Conservation (phyloP, 2,113 vertebrate genomes). For the Mirza zaza region DNA sequence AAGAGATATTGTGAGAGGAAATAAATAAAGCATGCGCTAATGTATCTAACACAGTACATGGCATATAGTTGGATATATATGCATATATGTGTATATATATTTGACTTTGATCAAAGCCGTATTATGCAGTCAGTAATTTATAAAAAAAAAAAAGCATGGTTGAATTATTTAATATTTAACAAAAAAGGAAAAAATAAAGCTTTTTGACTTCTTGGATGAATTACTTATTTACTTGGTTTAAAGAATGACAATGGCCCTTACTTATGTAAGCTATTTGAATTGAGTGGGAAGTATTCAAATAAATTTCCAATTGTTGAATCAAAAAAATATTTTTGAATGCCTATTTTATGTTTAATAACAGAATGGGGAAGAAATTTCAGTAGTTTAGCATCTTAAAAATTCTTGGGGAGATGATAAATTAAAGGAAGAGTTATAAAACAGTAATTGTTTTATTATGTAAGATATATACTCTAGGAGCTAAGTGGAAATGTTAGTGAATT, state of each 20-base stretch:
- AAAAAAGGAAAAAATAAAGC: background rate
- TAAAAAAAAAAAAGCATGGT: background rate
- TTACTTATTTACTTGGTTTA: background rate
- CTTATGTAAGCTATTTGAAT: background rate
- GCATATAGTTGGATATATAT: background rate
- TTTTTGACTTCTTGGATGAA: background rate
- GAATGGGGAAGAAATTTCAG: background rate
- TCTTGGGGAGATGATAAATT: background rate
- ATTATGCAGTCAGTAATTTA: background rate
- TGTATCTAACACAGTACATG: background rate
- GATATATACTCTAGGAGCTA: background rate
- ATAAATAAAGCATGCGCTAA: background rate
- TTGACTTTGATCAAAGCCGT: background rate
- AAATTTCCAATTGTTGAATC: background rate
- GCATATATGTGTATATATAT: too few relatives aligned
- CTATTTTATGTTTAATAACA: conserved; percentile 20
- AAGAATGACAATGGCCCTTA: background rate
- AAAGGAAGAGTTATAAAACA: background rate
- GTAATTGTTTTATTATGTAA: background rate
- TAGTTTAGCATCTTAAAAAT: conserved; percentile 27
- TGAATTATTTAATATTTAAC: background rate
- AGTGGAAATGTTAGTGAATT: background rate
- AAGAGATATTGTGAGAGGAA: background rate
- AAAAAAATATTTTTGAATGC: background rate
- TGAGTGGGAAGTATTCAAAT: background rate